Evolutionary conservation across 2,888 invertebrate genomes (phyloP).

Genomic region (Monoplex corrugatus): DNA sequence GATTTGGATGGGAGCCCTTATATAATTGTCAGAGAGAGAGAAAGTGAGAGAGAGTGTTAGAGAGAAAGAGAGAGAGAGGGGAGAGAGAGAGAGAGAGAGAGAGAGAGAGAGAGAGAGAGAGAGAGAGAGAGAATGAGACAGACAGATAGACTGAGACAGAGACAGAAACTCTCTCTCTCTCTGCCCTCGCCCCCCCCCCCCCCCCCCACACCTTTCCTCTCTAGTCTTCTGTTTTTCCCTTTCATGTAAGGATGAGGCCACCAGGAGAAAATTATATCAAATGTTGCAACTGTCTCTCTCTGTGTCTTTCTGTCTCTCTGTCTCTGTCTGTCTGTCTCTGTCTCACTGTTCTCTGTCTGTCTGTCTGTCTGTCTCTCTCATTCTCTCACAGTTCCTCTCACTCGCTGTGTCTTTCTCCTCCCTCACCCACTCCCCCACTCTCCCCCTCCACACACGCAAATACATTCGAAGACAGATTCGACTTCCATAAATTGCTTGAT

Average conservation of each 20-base stretch:
- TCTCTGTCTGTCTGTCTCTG: slow-evolving; percentile 22
- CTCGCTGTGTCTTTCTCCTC: slow-evolving; percentile 24
- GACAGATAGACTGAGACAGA: not conserved
- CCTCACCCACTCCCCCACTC: too few species aligned
- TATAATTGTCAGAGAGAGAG: too few species aligned
- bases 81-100: not conserved
- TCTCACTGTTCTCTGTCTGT: slow-evolving; percentile 1
- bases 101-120: not conserved
- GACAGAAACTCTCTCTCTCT: too few species aligned
- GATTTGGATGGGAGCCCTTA: too few species aligned
- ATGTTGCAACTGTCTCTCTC: not conserved
- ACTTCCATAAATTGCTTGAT: too few species aligned
- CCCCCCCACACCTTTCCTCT: too few species aligned
- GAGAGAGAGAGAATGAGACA: not conserved
- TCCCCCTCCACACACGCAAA: too few species aligned
- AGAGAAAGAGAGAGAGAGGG: not conserved
- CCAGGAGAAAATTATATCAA: not conserved
- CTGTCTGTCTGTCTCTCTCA: slow-evolving; percentile 17
- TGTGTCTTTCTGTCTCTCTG: not conserved
- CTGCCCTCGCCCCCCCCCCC: not conserved
- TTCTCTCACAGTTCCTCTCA: not conserved
- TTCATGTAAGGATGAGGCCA: too few species aligned
- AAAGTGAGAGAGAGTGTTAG: too few species aligned
- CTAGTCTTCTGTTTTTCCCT: too few species aligned
- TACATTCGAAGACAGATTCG: too few species aligned